A percentile compares a stretch with the other conserved stretches of the same genome.
phyloP scores from a whole-genome alignment of 2,113 vertebrate species.

The Ranitomeya variabilis region DNA sequence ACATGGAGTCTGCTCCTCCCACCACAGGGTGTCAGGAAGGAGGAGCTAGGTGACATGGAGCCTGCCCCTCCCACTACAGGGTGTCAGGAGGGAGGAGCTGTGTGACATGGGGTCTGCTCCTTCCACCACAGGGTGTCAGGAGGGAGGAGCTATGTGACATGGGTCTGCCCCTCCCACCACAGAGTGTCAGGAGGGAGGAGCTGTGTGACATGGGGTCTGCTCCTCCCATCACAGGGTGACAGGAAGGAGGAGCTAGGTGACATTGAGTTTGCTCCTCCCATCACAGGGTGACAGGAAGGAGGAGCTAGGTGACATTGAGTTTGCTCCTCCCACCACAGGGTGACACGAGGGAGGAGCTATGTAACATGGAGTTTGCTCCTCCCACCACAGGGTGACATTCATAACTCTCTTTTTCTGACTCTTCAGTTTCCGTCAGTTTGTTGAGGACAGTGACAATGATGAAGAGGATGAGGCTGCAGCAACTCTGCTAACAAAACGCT shows the following conservation, averaged over 20 bases:
- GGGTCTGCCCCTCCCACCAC: not conserved
- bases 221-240: not conserved
- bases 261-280: not conserved
- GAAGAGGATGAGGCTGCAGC: conserved; percentile 59
- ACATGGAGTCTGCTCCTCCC: not conserved
- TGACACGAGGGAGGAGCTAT: no score
- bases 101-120: not conserved
- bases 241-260: no score
- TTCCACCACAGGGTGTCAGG: not conserved
- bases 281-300: no score
- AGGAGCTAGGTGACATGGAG: not conserved
- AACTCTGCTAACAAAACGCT: conserved; percentile 74
- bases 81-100: not conserved
- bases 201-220: not conserved
- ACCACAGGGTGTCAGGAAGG: not conserved
- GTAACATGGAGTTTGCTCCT: not conserved
- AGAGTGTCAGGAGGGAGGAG: not conserved
- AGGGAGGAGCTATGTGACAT: not conserved
- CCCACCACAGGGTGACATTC: not conserved
- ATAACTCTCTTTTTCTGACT: not conserved
- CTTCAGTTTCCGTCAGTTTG: conserved; percentile 80
- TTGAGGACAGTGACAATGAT: conserved; percentile 75
- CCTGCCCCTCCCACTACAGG: not conserved
- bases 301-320: not conserved
- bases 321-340: not conserved